Evolutionary conservation across 2,113 vertebrate genomes (phyloP), one percentile per base, ranked within the genome.

Genomic region (Dermatemys mawii): DNA sequence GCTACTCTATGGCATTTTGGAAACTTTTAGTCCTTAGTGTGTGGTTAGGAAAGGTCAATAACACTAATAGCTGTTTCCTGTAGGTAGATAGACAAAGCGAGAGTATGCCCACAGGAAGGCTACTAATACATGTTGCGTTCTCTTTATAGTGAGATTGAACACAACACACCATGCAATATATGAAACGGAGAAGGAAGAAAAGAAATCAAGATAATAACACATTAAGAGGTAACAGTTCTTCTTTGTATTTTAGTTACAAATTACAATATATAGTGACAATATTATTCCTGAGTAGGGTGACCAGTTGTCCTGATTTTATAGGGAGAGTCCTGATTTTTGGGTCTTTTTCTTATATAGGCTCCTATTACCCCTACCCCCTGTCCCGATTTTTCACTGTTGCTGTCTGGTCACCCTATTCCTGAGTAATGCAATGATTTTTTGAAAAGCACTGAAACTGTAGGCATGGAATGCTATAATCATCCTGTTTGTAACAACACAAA

Each of bases 21-120:
- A 94, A 4, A 79, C 41, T 79, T 50, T 46, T 38, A 51, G 54
- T 2, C 0, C 48, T 0, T 14, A 24, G 26, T 29, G 38, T 4
- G 6, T 50, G 63, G 41, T 11, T 50, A 89, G 67, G 67, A 35
- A 35, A n/a, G 46, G 5, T n/a, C n/a, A n/a, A 4, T 21, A 55
- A 19, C 2, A 6, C 49, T 86, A 49, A 29, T 78, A 81, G 14
- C 24, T 76, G 6, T 81, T 97, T 97, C 96, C 96, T 96, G 94
- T 90, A 21, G 88, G 89, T 57, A 85, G 92, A 85, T 78, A 95
- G 89, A 95, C 51, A 84, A 90, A 94, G 87, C 24, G 32, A 79
- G 51, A 73, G 41, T 26, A 13, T 55, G 0, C 0, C 50, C 51
- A 63, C 87, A 1, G 0, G 83, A 46, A 41, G 44, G 76, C 41